Evolutionary conservation across 64 coral and sea anemone genomes (phyloP), one percentile per base, ranked within the genome.

Genomic region (Actinia tenebrosa): DNA sequence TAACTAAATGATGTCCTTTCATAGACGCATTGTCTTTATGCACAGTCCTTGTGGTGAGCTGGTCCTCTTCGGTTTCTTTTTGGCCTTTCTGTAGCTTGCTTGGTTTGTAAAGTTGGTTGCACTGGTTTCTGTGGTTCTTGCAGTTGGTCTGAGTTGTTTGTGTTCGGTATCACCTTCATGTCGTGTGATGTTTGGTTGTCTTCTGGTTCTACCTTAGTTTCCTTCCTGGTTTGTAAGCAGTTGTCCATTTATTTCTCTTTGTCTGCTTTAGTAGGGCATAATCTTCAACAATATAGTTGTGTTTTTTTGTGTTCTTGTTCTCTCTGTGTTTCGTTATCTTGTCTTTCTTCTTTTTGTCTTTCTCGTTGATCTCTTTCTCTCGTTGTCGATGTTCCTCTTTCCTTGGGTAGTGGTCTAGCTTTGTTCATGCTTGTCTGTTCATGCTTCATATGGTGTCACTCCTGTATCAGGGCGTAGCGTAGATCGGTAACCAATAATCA

Each of bases 161-260:
- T 37, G 30, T 37, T 37, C 30, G 30, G 30, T 37, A 37, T 37
- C 30, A 37, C 30, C 30, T 37, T 37, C 30, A 37, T 37, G 30
- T 37, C 30, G 30, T 37, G 30, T 37, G 30, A 37, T 37, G 30
- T 37, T 37, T 37, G 30, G 30, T 37, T 37, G 30, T 37, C 30
- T 37, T 37, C 30, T 37, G 30, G 30, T 37, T 37, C 30, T 37
- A 37, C 30, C 30, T 37, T 37, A 37, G 30, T 37, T 37, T 37
- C 30, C 30, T 37, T 37, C 30, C 80, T 84, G 91, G 86, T 60
- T 93, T 80, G 69, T 93, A 89, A 85, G 91, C 47, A 80, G 91
- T 93, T 17, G 68, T 63, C 91, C 86, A 78, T 60, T 93, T 93
- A 30, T 86, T 93, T 88, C n/a, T 93, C 66, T 88, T 92, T 52